Evolutionary conservation across 2,113 vertebrate species (phyloP), one percentile per base, ranked within the genome.

Genomic region (Herpetotheres cachinnans): DNA sequence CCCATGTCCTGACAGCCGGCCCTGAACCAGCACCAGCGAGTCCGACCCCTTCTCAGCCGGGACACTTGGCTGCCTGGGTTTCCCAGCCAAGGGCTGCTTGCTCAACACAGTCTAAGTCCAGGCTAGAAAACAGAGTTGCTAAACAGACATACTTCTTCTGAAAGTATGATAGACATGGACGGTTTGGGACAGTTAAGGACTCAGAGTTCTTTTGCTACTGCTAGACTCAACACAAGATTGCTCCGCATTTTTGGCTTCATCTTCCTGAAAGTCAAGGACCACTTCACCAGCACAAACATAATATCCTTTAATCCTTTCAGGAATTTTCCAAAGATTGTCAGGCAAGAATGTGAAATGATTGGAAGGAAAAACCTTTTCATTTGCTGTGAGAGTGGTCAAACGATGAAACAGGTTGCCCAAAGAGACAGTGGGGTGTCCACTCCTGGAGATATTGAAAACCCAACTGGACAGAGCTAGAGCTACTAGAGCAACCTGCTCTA

Each of bases 381-480:
- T 46, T 42, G 1, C 47, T 58, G 4, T 44, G 36, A 40, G 9
- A 26, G 19, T 30, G 18, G 7, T 38, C 6, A 1, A 29, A 47
- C 34, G 34, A 7, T 47, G 70, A 44, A 78, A 44, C 2, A 55
- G 11, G 38, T 36, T 65, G n/a, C 27, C n/a, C 55, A 61, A 36
- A 70, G n/a, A 73, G 11, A 40, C n/a, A 59, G 40, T 14, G 32
- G 15, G 5, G 7, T 59, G 14, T 79, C 38, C 26, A 3, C 16
- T 59, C 38, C 67, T 49, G 55, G 13, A 74, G 11, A 8, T 40
- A 22, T 2, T 63, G 24, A 21, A 69, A 82, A 21, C 4, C 17
- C 8, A 42, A 8, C 4, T 0, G 0, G 19, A 38, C 18, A 24
- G 4, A 5, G 27, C 40, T 83, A 36, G 11, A 71, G 32, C 32